Evolutionary conservation across 1,140 invertebrate genomes (phyloP).

Genomic region (Cecropterus lyciades): DNA sequence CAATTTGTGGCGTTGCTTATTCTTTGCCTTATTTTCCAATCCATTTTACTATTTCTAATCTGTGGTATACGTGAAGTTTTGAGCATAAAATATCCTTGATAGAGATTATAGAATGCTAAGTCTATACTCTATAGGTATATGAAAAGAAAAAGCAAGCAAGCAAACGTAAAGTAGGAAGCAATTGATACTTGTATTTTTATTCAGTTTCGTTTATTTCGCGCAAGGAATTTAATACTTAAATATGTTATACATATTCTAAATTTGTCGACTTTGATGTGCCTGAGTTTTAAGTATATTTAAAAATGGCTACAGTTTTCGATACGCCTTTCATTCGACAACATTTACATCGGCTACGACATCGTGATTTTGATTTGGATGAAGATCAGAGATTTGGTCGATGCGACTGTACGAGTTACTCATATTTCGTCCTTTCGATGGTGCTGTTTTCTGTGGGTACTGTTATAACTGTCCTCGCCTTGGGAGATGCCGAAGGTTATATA

Average conservation of each 20-base stretch:
- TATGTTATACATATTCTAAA: constrained; percentile 32
- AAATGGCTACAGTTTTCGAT: constrained; percentile 86
- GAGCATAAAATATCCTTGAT: constrained; percentile 22
- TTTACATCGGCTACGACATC: constrained; percentile 85
- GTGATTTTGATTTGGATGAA: constrained; percentile 85
- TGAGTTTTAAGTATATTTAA: constrained; percentile 44
- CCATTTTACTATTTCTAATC: no score
- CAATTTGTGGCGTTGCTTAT: no score
- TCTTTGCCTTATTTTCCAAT: no score
- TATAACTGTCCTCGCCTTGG: constrained; percentile 87
- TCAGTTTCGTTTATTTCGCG: constrained; percentile 6
- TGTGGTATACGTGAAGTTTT: no score
- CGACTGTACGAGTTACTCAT: constrained; percentile 88
- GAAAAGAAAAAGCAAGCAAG: background rate
- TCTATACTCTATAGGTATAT: background rate
- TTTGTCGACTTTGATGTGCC: constrained; percentile 15
- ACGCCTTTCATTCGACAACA: constrained; percentile 86
- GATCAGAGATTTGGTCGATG: constrained; percentile 86
- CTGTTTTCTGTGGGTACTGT: constrained; percentile 87
- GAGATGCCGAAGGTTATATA: constrained; percentile 85
- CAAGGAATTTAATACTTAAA: constrained; percentile 12
- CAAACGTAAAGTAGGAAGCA: constrained; percentile 5
- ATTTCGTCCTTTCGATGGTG: constrained; percentile 86
- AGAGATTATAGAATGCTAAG: constrained; percentile 29
- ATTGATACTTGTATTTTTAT: constrained; percentile 1